Conservation (phyloP, 37 sponge, comb jelly and placozoan genomes). For the Spongia lamella region DNA sequence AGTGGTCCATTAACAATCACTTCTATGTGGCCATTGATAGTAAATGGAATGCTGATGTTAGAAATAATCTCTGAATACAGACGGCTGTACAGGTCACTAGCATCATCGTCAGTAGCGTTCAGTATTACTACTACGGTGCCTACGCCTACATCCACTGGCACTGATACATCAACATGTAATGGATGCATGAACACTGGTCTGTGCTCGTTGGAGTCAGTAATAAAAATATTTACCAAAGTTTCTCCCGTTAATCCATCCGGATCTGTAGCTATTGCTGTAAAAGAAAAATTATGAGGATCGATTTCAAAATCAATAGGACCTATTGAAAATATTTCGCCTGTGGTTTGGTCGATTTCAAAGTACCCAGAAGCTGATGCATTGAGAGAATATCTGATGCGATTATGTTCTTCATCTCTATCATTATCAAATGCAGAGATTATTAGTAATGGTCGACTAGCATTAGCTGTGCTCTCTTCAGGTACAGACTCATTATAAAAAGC, state of each 20-base stretch:
- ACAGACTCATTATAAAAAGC: conserved; percentile 12
- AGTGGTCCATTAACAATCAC: conserved; percentile 2
- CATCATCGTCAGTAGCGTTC: conserved; percentile 42
- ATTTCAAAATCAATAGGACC: conserved; percentile 47
- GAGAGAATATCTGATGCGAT: conserved; percentile 26
- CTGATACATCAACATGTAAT: too few relatives aligned
- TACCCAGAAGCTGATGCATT: background rate
- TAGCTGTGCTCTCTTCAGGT: background rate
- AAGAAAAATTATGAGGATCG: conserved; percentile 11
- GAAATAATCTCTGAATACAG: conserved; percentile 3
- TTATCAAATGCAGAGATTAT: conserved; percentile 39
- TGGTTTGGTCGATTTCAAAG: background rate
- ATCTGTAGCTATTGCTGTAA: conserved; percentile 39
- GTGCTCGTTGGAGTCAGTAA: background rate
- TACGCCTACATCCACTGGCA: conserved; percentile 5
- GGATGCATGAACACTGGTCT: too few relatives aligned
- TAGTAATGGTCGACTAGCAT: background rate
- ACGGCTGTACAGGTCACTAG: conserved; percentile 21
- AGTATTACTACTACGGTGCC: conserved; percentile 3
- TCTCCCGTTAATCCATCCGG: conserved; percentile 13
- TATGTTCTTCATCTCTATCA: conserved; percentile 32
- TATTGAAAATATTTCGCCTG: conserved; percentile 21
- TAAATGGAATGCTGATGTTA: conserved; percentile 4
- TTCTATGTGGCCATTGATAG: background rate
- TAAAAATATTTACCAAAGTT: conserved; percentile 16